These are phyloP conservation scores for Hedya salicella DNA, from an alignment of 2,888 invertebrate genomes.

Conservation along the genomic window DNA sequence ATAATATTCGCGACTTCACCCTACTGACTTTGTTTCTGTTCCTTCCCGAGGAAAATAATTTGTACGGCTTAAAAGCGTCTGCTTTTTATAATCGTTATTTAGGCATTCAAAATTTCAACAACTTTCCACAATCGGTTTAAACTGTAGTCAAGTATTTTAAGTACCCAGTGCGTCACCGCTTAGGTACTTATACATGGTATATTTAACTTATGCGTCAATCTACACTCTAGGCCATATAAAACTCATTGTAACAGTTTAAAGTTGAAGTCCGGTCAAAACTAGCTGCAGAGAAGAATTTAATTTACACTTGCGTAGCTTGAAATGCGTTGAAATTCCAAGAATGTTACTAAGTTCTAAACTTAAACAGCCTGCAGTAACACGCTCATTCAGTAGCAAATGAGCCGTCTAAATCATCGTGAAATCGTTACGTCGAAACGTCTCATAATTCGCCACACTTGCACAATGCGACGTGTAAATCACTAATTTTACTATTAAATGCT, in stretches of 20 bases:
- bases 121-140: background rate
- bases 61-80: background rate
- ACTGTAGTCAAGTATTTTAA: background rate
- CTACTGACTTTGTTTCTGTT: conserved; percentile 47
- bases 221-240: background rate
- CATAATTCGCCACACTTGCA: conserved; percentile 41
- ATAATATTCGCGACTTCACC: conserved; percentile 51
- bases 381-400: conserved; percentile 29
- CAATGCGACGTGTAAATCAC: conserved; percentile 38
- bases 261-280: background rate
- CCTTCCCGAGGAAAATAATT: background rate
- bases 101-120: background rate
- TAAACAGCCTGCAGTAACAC: conserved; percentile 8
- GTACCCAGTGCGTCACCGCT: background rate
- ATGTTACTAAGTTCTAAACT: conserved; percentile 21
- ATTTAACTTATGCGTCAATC: background rate
- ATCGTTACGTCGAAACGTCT: conserved; percentile 33
- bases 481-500: conserved; percentile 38
- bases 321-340: conserved; percentile 3
- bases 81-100: background rate
- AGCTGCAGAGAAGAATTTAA: conserved; percentile 7
- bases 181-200: background rate
- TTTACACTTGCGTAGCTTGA: conserved; percentile 3
- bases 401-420: conserved; percentile 36
- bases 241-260: background rate